Evolutionary conservation across 2,797 vertebrate species (phyloP).

Genomic region (Eulemur mongoz): DNA sequence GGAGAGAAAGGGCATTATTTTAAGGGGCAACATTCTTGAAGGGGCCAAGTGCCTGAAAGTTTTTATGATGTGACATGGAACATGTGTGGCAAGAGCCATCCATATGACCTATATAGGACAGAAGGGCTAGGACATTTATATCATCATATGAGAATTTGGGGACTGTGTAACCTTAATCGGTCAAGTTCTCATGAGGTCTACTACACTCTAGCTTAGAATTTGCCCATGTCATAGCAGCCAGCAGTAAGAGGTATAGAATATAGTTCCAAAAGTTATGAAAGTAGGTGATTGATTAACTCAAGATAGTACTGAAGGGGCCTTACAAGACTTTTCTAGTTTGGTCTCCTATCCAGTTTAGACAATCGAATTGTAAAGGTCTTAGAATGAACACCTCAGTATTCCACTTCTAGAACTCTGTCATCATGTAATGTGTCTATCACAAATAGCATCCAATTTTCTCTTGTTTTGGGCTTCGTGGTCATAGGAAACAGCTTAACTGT

Average conservation of each 20-base stretch:
- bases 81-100: not conserved
- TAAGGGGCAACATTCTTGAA: conserved; percentile 23
- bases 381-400: not conserved
- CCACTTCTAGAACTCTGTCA: not conserved
- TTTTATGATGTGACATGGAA: not conserved
- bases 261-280: not conserved
- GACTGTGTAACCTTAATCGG: not conserved
- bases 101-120: not conserved
- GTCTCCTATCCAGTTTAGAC: not conserved
- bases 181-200: not conserved
- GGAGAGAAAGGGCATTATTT: not conserved
- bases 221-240: not conserved
- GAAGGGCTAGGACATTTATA: not conserved
- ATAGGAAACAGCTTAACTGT: not conserved
- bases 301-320: not conserved
- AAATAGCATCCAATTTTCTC: not conserved
- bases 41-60: not conserved
- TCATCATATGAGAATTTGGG: not conserved
- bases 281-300: not conserved
- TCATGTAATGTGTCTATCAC: not conserved
- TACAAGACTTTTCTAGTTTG: conserved; percentile 17
- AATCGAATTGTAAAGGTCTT: conserved; percentile 4
- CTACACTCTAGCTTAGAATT: not conserved
- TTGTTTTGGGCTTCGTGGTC: not conserved
- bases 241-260: not conserved